Evolutionary conservation across 2,797 vertebrate genomes (phyloP), one percentile per base, ranked within the genome.

Genomic region (Channallabes apus): DNA sequence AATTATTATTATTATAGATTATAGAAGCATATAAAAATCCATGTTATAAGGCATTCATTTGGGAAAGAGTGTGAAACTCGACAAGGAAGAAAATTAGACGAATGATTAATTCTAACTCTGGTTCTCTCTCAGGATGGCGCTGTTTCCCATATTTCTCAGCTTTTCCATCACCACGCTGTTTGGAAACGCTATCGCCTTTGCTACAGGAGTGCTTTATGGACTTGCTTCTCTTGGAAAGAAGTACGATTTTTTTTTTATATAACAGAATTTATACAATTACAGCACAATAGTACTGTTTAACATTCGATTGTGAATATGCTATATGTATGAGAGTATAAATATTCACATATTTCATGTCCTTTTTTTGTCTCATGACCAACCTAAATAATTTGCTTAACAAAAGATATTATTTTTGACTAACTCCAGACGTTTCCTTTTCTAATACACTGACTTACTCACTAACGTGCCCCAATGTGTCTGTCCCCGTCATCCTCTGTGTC

Each of bases 151-250:
- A 0, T 20, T 97, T 85, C 92, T 99, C 91, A 98, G 94, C 85
- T 95, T 98, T 91, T 96, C 96, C 6, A 86, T 99, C 71, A 99
- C 97, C 67, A 99, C 98, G 0, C 91, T 99, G 88, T 95, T 99
- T 71, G 98, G 98, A 18, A 99, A 99, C 0, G 96, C 95, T 87
- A 94, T 99, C 0, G 96, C 98, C 56, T 99, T 99, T 18, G 96
- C 96, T 51, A 96, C 98, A 0, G 98, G 98, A 0, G 97, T 99
- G 84, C 96, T 99, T 24, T 99, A 99, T 0, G 98, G 98, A n/a
- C 95, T 99, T 0, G 96, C 97, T 0, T 97, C 98, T 0, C 95
- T 99, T 0, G 98, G 98, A 75, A 99, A 97, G 90, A 99, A 99
- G 98, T 99, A 92, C 94, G 97, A 81, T 72, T 51, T 24, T 2